These are phyloP conservation scores for Drosophila tripunctata DNA, from an alignment of 2,888 invertebrate genomes.

Conservation along the genomic window DNA sequence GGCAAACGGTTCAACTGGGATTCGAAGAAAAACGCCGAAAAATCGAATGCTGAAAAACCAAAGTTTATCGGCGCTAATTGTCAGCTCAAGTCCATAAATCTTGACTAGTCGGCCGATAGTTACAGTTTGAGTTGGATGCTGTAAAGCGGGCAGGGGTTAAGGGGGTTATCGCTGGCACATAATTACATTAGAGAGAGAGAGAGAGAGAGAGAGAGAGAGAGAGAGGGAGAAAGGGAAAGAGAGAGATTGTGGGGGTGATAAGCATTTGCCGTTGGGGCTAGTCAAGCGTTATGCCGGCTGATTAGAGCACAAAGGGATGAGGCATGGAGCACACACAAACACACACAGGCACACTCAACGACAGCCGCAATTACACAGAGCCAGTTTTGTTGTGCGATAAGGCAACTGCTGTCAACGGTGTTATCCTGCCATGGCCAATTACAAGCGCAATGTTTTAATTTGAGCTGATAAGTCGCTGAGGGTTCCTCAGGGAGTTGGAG, in stretches of 20 bases:
- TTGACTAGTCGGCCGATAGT: conserved; percentile 43
- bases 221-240: conserved; percentile 1
- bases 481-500: conserved; percentile 25
- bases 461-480: conserved; percentile 57
- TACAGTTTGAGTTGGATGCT: conserved; percentile 30
- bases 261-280: conserved; percentile 60
- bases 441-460: conserved; percentile 79
- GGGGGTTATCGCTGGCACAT: conserved; percentile 64
- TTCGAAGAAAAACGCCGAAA: neutral
- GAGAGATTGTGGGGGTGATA: conserved; percentile 47
- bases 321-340: conserved; percentile 1
- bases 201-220: neutral
- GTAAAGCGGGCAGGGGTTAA: conserved; percentile 4
- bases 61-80: conserved; percentile 72
- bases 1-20: conserved; percentile 20
- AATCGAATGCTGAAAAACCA: neutral
- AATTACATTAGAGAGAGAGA: conserved; percentile 51
- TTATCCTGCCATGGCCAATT: conserved; percentile 72
- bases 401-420: conserved; percentile 58
- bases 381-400: conserved; percentile 51
- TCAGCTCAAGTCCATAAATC: conserved; percentile 70
- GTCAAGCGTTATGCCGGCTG: conserved; percentile 79
- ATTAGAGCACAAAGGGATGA: conserved; percentile 54
- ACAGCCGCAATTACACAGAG: conserved; percentile 68
- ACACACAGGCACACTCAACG: conserved; percentile 34